Evolutionary conservation across 2,113 vertebrate species (phyloP), one percentile per base, ranked within the genome.

Genomic region (Atherinomorus stipes): DNA sequence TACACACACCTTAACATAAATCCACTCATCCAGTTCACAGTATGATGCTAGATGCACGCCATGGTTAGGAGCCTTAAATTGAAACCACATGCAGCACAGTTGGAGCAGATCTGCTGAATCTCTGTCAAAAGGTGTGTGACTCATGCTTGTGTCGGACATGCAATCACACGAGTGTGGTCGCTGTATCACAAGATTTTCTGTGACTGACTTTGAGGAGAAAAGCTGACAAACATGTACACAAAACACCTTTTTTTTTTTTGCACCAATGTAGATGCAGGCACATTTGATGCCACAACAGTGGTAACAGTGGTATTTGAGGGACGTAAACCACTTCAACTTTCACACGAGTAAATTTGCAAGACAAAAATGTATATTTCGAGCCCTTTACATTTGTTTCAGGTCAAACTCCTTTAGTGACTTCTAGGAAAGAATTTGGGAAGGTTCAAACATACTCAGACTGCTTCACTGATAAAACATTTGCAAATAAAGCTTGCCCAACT

Each of bases 121-220:
- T 83, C 78, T 47, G 69, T 80, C 70, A 57, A 76, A 84, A 83
- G 71, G 85, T 69, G 80, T 56, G 71, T 65, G 84, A 88, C 76
- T 87, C 84, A 80, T 76, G 74, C 31, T 49, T 61, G 59, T 22
- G 18, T 31, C 50, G 28, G 52, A 52, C 21, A 37, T 67, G 68
- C 60, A 44, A 57, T 83, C 75, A 68, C 34, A 23, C 74, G 65
- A 47, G 67, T 84, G 84, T 57, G 73, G 77, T 80, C 76, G 83
- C 63, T 52, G 53, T 62, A 84, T 90, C 84, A 83, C 87, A 66
- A 83, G 85, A 85, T 85, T 54, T 52, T 69, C 60, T 74, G 76
- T 58, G 80, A 78, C 85, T 74, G 60, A 49, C 58, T 59, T 60
- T 13, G 0, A 52, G 63, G 44, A 63, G 64, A 76, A 74, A 64